Evolutionary conservation across 2,888 invertebrate genomes (phyloP).

Genomic region (Selenia dentaria): DNA sequence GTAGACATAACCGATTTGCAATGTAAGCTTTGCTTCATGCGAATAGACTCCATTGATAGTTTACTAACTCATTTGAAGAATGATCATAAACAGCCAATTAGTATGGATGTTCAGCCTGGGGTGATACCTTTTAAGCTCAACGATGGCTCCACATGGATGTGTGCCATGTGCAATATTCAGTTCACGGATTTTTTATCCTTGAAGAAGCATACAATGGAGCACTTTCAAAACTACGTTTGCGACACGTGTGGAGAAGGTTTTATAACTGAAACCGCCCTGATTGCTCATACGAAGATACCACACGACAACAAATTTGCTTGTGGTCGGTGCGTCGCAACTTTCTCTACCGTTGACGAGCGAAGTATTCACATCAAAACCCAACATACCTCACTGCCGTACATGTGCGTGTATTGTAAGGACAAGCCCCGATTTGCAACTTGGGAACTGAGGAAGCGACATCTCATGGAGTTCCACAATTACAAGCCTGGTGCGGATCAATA

Average conservation of each 20-base stretch:
- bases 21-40: slow-evolving; percentile 71
- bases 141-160: slow-evolving; percentile 71
- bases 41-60: slow-evolving; percentile 67
- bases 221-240: slow-evolving; percentile 76
- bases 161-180: slow-evolving; percentile 70
- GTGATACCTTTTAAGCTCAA: slow-evolving; percentile 73
- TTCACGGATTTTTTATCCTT: slow-evolving; percentile 71
- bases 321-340: slow-evolving; percentile 72
- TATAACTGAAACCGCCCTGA: slow-evolving; percentile 69
- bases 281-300: slow-evolving; percentile 69
- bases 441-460: slow-evolving; percentile 70
- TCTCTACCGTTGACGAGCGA: slow-evolving; percentile 68
- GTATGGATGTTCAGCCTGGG: slow-evolving; percentile 71
- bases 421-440: slow-evolving; percentile 75
- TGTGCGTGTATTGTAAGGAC: slow-evolving; percentile 75
- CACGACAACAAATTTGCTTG: slow-evolving; percentile 75
- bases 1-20: slow-evolving; percentile 75
- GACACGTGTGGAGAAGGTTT: slow-evolving; percentile 78
- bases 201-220: slow-evolving; percentile 72
- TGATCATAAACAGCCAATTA: slow-evolving; percentile 74
- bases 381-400: slow-evolving; percentile 70
- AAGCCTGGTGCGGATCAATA: slow-evolving; percentile 75
- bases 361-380: slow-evolving; percentile 71
- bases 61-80: slow-evolving; percentile 68
- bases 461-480: slow-evolving; percentile 76